Conservation (phyloP, 1,140 invertebrate genomes). For the Eufriesea mexicana region DNA sequence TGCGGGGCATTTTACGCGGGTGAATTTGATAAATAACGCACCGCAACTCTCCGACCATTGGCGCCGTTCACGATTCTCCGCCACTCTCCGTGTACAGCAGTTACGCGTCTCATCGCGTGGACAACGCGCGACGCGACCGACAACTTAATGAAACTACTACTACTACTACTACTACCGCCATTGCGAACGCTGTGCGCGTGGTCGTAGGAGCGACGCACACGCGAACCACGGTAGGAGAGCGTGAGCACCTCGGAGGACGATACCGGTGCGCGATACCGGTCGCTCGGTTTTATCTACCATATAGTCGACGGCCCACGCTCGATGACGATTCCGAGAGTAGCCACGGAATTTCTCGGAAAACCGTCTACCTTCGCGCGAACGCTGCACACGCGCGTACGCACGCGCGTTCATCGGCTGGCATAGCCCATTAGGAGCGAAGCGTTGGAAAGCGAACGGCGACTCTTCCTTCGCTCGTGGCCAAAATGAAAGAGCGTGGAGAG, state of each 20-base stretch:
- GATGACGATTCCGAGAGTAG: slow-evolving; percentile 25
- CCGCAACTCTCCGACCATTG: slow-evolving; percentile 46
- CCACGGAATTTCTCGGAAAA: slow-evolving; percentile 42
- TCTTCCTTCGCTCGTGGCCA: not conserved
- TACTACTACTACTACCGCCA: not conserved
- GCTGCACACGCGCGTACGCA: not conserved
- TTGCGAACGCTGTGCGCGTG: not conserved
- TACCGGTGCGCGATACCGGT: slow-evolving; percentile 1
- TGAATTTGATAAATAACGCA: slow-evolving; percentile 3
- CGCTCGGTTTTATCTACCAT: slow-evolving; percentile 47
- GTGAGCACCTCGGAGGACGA: not conserved
- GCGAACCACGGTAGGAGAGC: not conserved
- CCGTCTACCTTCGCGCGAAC: slow-evolving; percentile 15
- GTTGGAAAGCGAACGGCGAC: not conserved
- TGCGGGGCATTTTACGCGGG: too few relatives aligned
- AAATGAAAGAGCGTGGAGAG: not conserved
- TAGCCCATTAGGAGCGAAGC: not conserved
- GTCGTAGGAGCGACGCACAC: slow-evolving; percentile 9
- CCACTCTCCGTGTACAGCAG: not conserved
- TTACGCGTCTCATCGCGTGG: slow-evolving; percentile 4
- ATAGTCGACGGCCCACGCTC: slow-evolving; percentile 21
- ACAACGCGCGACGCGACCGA: slow-evolving; percentile 22
- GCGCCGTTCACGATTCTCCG: slow-evolving; percentile 51
- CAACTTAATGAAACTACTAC: slow-evolving; percentile 47
- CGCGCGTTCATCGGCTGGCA: too few relatives aligned